Conservation (phyloP, 2,888 invertebrate species). For the Cephus rjabovi region DNA sequence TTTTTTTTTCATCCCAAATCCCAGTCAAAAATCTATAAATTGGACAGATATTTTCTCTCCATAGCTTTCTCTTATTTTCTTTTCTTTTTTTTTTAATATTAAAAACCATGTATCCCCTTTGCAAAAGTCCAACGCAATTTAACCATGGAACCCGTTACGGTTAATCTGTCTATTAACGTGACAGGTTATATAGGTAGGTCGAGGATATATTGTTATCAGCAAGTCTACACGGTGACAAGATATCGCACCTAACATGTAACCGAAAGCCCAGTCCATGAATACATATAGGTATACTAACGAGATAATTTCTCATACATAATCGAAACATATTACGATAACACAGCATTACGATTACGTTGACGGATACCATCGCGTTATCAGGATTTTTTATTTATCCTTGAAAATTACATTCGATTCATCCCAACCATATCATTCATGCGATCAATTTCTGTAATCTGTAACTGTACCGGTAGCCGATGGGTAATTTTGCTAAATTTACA, state of each 20-base stretch:
- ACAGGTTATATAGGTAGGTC: constrained; percentile 13
- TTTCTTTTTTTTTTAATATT: background rate
- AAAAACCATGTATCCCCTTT: background rate
- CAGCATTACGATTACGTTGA: background rate
- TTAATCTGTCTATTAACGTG: constrained; percentile 45
- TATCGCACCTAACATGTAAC: background rate
- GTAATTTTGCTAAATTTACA: background rate
- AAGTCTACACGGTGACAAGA: background rate
- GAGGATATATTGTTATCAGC: background rate
- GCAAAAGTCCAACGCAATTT: background rate
- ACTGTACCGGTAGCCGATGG: background rate
- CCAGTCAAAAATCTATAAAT: background rate
- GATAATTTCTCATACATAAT: constrained; percentile 36
- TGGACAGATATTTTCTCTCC: background rate
- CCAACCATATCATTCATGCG: background rate
- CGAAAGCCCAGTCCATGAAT: constrained; percentile 37
- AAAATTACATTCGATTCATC: background rate
- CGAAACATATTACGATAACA: constrained; percentile 21
- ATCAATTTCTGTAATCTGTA: background rate
- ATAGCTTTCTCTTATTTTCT: background rate
- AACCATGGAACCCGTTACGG: background rate
- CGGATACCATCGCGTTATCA: background rate
- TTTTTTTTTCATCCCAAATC: background rate
- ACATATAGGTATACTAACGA: constrained; percentile 30
- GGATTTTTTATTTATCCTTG: background rate